These are phyloP conservation scores for Melanotaenia parkinsoni DNA, from an alignment of 2,797 vertebrate genomes.

Conservation along the genomic window DNA sequence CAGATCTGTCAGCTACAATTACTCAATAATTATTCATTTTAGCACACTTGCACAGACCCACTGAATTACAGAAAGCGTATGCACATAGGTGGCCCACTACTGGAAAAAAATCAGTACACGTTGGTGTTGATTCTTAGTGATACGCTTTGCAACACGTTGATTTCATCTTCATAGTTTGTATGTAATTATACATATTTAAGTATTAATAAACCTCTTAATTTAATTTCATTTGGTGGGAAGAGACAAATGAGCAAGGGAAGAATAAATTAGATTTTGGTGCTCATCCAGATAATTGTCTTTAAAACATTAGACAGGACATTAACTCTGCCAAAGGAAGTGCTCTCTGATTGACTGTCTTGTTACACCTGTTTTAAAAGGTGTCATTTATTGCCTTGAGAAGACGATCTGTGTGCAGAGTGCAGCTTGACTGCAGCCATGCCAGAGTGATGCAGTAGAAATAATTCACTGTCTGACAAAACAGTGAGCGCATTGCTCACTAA, in stretches of 20 bases:
- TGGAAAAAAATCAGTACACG: neutral
- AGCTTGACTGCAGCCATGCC: conserved; percentile 29
- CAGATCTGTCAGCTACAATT: conserved; percentile 60
- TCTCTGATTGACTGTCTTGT: neutral
- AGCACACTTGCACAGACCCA: conserved; percentile 10
- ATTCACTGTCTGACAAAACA: conserved; percentile 50
- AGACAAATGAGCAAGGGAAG: neutral
- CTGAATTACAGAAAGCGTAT: neutral
- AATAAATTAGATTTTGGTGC: neutral
- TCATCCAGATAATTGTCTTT: neutral
- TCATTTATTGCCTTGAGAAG: conserved; percentile 21
- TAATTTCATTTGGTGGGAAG: neutral
- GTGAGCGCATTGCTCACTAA: conserved; percentile 30
- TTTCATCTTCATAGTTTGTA: too few relatives aligned
- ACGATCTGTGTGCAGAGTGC: conserved; percentile 22
- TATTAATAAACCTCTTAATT: neutral
- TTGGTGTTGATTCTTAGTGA: neutral
- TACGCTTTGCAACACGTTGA: neutral
- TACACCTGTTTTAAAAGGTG: conserved; percentile 12
- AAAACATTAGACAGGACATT: neutral
- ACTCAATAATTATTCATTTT: conserved; percentile 48
- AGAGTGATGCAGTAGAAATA: conserved; percentile 46
- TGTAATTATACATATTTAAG: too few relatives aligned
- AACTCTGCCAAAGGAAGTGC: conserved; percentile 1
- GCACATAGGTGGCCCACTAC: neutral